phyloP scores from a whole-genome alignment of 2,113 vertebrate genomes.

The Grallaria varia region DNA sequence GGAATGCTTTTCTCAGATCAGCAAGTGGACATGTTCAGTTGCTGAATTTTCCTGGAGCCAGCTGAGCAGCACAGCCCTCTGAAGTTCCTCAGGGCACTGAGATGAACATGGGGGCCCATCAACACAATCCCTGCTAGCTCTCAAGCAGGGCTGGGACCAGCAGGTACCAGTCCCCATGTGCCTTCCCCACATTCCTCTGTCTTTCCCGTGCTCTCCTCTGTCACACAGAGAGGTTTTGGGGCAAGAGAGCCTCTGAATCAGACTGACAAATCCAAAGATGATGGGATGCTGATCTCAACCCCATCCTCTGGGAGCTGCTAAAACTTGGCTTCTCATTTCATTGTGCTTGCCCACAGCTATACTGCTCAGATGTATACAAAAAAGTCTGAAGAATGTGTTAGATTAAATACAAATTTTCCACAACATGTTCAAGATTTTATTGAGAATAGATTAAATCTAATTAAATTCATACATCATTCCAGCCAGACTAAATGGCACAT shows the following conservation, averaged over 20 bases:
- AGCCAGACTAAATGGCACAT: not conserved
- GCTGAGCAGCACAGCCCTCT: not conserved
- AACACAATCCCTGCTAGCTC: not conserved
- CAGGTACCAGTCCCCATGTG: not conserved
- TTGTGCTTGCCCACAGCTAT: not conserved
- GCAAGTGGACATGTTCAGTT: not conserved
- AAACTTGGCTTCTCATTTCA: not conserved
- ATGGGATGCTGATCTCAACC: not conserved
- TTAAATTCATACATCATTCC: not conserved
- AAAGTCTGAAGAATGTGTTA: not conserved
- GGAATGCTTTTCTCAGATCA: not conserved
- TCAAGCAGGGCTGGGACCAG: not conserved
- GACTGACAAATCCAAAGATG: not conserved
- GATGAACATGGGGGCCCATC: accelerated
- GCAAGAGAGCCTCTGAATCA: not conserved
- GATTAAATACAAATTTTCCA: not conserved
- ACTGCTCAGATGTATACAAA: not conserved
- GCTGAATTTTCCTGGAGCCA: not conserved
- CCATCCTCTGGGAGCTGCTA: not conserved
- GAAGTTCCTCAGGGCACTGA: not conserved
- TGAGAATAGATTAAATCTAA: not conserved
- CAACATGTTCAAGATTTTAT: not conserved
- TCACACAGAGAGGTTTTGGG: not conserved
- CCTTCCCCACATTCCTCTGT: not conserved
- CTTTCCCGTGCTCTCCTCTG: not conserved